Evolutionary conservation across 2,888 invertebrate genomes (phyloP).

Genomic region (Drepanosiphum platanoidis): DNA sequence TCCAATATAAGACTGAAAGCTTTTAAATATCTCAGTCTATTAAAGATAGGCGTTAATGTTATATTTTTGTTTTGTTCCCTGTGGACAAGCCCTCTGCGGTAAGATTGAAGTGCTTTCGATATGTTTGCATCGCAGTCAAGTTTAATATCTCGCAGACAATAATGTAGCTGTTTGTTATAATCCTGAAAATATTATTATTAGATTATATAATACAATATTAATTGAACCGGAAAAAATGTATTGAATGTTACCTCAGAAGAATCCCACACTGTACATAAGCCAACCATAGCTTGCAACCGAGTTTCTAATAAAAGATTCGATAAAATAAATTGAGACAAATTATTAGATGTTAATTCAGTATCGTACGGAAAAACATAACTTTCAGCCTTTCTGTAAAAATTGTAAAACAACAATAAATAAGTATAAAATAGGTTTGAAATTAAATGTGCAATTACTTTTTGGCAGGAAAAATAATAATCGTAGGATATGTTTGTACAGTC

Average conservation of each 20-base stretch:
- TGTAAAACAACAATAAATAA: constrained; percentile 58
- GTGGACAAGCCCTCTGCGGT: constrained; percentile 48
- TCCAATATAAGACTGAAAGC: constrained; percentile 45
- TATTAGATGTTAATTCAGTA: constrained; percentile 74
- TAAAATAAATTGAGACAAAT: constrained; percentile 78
- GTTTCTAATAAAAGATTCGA: constrained; percentile 72
- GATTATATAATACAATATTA: neutral
- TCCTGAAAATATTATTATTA: constrained; percentile 21
- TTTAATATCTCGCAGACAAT: constrained; percentile 53
- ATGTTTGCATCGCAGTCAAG: constrained; percentile 49
- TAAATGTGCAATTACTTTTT: constrained; percentile 70
- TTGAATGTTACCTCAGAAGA: constrained; percentile 49
- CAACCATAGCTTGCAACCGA: constrained; percentile 57
- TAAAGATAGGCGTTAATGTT: constrained; percentile 42
- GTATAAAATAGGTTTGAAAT: neutral
- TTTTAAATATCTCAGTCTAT: constrained; percentile 53
- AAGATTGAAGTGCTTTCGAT: constrained; percentile 52
- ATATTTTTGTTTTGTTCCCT: constrained; percentile 44
- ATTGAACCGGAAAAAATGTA: neutral
- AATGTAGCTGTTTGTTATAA: constrained; percentile 48
- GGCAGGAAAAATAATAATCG: constrained; percentile 82
- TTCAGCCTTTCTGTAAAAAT: constrained; percentile 74
- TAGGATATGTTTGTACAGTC: constrained; percentile 81
- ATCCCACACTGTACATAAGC: constrained; percentile 49
- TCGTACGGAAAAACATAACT: constrained; percentile 76